phyloP scores from a whole-genome alignment of 2,888 invertebrate species.

The Phoenoteleia sp. region DNA sequence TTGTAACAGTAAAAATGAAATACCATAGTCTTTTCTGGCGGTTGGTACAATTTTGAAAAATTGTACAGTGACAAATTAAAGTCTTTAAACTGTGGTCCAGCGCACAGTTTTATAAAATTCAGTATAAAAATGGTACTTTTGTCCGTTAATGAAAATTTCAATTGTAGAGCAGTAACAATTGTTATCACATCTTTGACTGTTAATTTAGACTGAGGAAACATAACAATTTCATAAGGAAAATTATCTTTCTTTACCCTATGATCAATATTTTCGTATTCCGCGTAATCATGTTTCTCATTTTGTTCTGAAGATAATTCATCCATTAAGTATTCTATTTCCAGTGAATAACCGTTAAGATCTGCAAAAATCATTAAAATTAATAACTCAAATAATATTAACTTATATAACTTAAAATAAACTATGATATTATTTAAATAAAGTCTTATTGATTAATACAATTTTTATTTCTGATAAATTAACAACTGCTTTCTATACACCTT shows the following conservation, averaged over 20 bases:
- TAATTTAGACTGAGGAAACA: conserved; percentile 16
- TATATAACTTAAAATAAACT: too few species aligned
- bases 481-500: too few species aligned
- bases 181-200: conserved; percentile 13
- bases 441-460: too few species aligned
- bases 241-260: background rate
- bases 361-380: background rate
- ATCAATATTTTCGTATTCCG: background rate
- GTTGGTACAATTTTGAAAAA: conserved; percentile 12
- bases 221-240: background rate
- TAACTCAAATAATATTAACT: background rate
- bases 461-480: too few species aligned
- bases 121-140: background rate
- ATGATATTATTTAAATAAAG: too few species aligned
- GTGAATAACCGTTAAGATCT: background rate
- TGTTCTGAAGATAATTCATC: background rate
- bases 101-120: conserved; percentile 10
- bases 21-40: background rate
- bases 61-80: conserved; percentile 1
- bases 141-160: background rate
- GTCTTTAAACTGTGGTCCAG: conserved; percentile 6
- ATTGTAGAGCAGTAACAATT: conserved; percentile 9
- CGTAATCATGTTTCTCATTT: background rate
- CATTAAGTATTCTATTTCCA: too few species aligned
- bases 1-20: conserved; percentile 16